Conservation (phyloP, 1,140 invertebrate genomes). For the Cydia strobilella region DNA sequence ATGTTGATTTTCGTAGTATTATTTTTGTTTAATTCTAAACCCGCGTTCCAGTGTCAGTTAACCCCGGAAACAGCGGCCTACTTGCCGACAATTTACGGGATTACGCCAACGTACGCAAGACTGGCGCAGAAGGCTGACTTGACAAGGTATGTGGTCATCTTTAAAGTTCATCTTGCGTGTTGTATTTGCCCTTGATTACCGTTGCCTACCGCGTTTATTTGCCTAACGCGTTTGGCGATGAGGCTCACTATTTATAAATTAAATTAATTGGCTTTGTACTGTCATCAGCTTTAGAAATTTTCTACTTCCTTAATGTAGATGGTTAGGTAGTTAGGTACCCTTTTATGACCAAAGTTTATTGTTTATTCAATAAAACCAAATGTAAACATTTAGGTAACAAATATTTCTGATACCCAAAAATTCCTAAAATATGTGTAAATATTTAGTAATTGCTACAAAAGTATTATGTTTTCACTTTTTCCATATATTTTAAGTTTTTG, state of each 20-base stretch:
- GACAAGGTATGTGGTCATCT: conserved; percentile 83
- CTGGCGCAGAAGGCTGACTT: conserved; percentile 97
- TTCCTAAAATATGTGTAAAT: too few relatives aligned
- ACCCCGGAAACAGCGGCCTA: conserved; percentile 68
- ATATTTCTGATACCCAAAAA: too few relatives aligned
- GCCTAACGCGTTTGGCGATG: conserved; percentile 56
- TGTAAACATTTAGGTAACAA: too few relatives aligned
- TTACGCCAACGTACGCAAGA: conserved; percentile 95
- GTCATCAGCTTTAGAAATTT: neutral
- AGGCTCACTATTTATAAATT: conserved; percentile 35
- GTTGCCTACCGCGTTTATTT: conserved; percentile 44
- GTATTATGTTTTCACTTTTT: too few relatives aligned
- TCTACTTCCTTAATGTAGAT: neutral
- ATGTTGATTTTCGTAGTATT: conserved; percentile 73
- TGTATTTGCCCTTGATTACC: conserved; percentile 61
- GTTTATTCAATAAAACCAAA: too few relatives aligned
- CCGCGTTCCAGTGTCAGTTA: conserved; percentile 72
- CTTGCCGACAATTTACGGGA: conserved; percentile 88
- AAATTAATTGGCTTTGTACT: conserved; percentile 35
- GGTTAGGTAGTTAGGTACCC: neutral
- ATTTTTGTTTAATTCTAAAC: conserved; percentile 72
- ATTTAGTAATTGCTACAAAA: too few relatives aligned
- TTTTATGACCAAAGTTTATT: neutral
- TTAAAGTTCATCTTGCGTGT: conserved; percentile 52
- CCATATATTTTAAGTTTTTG: too few relatives aligned